phyloP scores from a whole-genome alignment of 2,113 vertebrate species.

The Phainopepla nitens region DNA sequence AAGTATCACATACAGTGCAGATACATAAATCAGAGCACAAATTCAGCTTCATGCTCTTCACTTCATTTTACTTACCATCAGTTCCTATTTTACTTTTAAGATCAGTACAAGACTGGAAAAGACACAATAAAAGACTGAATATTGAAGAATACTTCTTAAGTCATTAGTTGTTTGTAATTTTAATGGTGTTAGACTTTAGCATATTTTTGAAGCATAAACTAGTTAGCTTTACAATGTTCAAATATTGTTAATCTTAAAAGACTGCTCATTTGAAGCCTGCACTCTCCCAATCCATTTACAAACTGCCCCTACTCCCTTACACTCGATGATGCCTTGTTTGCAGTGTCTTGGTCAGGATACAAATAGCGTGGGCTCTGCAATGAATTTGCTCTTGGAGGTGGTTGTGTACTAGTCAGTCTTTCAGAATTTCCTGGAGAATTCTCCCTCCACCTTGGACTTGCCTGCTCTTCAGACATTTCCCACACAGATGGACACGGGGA shows the following conservation, averaged over 20 bases:
- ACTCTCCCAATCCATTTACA: not conserved
- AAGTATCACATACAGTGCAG: not conserved
- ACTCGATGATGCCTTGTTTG: conserved; percentile 18
- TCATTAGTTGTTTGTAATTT: conserved; percentile 45
- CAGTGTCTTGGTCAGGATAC: conserved; percentile 52
- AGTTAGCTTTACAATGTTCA: conserved; percentile 61
- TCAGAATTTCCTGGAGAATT: conserved; percentile 63
- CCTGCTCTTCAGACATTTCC: conserved; percentile 59
- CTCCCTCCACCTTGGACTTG: conserved; percentile 66
- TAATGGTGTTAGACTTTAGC: conserved; percentile 67
- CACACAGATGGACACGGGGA: conserved; percentile 56
- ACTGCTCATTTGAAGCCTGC: not conserved
- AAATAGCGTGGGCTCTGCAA: conserved; percentile 37
- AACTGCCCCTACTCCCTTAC: conserved; percentile 16
- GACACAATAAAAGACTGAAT: conserved; percentile 25
- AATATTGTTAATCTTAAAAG: conserved; percentile 50
- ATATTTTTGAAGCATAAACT: conserved; percentile 45
- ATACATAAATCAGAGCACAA: not conserved
- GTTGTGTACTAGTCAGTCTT: conserved; percentile 33
- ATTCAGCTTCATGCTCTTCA: not conserved
- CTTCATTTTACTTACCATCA: conserved; percentile 24
- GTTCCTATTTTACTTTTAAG: conserved; percentile 54
- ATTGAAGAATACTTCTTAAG: conserved; percentile 46
- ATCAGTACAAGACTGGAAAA: conserved; percentile 31
- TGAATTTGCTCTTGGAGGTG: conserved; percentile 19